phyloP scores from a whole-genome alignment of 2,113 vertebrate genomes.

The Chaetura pelagica region DNA sequence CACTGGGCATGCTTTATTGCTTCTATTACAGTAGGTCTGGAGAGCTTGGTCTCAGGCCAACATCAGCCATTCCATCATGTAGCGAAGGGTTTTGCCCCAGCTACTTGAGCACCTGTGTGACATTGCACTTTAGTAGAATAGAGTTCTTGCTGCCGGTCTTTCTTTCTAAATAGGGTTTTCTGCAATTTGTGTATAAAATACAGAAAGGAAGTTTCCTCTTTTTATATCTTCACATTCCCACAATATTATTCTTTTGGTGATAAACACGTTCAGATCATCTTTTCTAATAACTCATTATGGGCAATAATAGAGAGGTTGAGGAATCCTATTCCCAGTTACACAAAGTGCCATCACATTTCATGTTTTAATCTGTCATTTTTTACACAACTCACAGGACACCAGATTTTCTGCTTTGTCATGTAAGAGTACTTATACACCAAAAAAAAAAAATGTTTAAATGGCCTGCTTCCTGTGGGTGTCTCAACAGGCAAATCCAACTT shows the following conservation, averaged over 20 bases:
- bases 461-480: neutral
- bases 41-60: neutral
- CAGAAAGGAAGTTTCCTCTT: neutral
- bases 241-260: too few species aligned
- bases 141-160: neutral
- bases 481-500: neutral
- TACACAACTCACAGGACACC: neutral
- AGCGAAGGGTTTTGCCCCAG: neutral
- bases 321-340: neutral
- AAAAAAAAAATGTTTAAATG: neutral
- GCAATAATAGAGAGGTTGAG: neutral
- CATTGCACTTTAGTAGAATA: neutral
- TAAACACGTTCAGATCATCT: neutral
- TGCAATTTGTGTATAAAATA: neutral
- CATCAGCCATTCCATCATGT: neutral
- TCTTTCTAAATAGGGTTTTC: neutral
- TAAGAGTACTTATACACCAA: neutral
- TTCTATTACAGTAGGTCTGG: neutral
- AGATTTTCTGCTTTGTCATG: neutral
- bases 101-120: neutral
- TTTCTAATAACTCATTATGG: neutral
- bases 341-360: neutral
- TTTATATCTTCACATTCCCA: neutral
- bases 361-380: neutral
- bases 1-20: neutral